Conservation (phyloP, 2,113 vertebrate species). For the Sceloporus undulatus region DNA sequence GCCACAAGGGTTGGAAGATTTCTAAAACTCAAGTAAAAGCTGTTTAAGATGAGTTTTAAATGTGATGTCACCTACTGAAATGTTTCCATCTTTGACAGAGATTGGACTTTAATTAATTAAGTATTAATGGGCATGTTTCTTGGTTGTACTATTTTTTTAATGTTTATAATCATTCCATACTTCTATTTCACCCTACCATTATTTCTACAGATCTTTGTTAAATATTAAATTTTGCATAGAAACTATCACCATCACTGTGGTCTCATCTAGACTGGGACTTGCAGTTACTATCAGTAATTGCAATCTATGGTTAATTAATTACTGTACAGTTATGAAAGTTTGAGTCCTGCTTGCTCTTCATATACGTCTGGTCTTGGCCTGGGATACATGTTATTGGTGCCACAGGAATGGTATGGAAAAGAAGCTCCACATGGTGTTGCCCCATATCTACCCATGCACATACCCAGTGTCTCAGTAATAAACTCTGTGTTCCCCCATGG, state of each 20-base stretch:
- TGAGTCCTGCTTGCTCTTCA: not conserved
- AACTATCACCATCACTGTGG: not conserved
- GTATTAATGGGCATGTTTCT: not conserved
- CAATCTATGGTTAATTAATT: not conserved
- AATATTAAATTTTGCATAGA: not conserved
- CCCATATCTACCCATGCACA: no score
- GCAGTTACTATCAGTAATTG: not conserved
- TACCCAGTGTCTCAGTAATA: not conserved
- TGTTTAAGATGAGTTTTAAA: constrained; percentile 10
- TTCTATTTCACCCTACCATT: not conserved
- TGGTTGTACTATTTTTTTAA: not conserved
- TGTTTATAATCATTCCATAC: constrained; percentile 4
- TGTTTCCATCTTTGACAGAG: not conserved
- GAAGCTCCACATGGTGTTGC: not conserved
- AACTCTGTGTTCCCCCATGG: not conserved
- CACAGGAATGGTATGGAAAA: not conserved
- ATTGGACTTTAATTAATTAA: not conserved
- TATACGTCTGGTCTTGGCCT: not conserved
- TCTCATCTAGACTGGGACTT: not conserved
- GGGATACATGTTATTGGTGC: not conserved
- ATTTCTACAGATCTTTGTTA: not conserved
- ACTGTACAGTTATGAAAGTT: not conserved
- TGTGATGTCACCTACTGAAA: constrained; percentile 13
- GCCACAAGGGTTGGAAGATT: constrained; percentile 12
- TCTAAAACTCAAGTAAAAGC: constrained; percentile 33